phyloP scores from a whole-genome alignment of 2,888 invertebrate genomes.

The Clitarchus hookeri region DNA sequence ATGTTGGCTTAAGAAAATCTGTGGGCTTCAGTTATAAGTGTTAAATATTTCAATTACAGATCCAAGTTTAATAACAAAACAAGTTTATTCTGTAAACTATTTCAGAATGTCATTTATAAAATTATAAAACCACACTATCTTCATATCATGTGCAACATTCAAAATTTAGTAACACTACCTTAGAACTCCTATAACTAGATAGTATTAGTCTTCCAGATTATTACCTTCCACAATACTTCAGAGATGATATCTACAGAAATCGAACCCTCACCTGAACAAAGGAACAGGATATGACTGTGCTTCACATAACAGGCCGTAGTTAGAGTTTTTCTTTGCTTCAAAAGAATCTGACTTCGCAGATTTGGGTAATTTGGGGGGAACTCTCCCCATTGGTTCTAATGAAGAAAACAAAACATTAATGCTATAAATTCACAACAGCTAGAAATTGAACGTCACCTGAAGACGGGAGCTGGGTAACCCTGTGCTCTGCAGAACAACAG shows the following conservation, averaged over 20 bases:
- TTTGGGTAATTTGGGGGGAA: conserved; percentile 53
- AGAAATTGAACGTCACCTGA: conserved; percentile 44
- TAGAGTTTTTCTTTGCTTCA: conserved; percentile 31
- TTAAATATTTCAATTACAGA: too few relatives aligned
- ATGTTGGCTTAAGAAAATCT: too few relatives aligned
- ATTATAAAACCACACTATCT: too few relatives aligned
- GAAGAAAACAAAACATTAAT: neutral
- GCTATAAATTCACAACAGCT: neutral
- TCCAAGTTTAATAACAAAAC: too few relatives aligned
- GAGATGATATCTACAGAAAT: neutral
- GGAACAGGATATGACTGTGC: conserved; percentile 65
- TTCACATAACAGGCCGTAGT: conserved; percentile 55
- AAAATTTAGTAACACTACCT: too few relatives aligned
- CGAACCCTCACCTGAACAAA: conserved; percentile 58
- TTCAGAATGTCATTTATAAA: too few relatives aligned
- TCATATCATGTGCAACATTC: too few relatives aligned
- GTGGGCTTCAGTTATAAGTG: too few relatives aligned
- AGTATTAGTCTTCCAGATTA: neutral
- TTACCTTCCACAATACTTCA: neutral
- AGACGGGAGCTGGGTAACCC: conserved; percentile 52
- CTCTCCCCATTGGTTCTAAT: conserved; percentile 52
- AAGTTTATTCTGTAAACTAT: too few relatives aligned
- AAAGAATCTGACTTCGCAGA: conserved; percentile 47
- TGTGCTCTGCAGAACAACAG: conserved; percentile 54
- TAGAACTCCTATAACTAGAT: neutral